Percentiles rank a stretch among this genome's conserved stretches.
Conservation (phyloP, 2,888 invertebrate genomes). For the Drosophila prolongata region DNA sequence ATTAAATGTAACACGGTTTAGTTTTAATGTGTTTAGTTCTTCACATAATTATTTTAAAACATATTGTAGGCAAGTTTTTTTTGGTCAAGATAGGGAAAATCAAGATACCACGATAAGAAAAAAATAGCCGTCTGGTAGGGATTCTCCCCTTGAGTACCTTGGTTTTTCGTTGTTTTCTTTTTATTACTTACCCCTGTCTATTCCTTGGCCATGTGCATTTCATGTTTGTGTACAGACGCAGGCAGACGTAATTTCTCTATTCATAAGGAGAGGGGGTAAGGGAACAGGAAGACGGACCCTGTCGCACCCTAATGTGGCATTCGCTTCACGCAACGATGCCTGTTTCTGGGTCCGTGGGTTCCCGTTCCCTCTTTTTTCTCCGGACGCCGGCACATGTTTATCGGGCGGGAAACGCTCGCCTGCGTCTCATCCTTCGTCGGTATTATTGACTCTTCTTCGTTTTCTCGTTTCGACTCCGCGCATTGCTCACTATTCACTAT, state of each 20-base stretch:
- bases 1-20: too few relatives aligned
- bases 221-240: conserved; percentile 14
- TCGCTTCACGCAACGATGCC: conserved; percentile 61
- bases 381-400: conserved; percentile 34
- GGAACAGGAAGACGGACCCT: conserved; percentile 33
- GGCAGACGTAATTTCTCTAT: conserved; percentile 16
- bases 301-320: conserved; percentile 53
- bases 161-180: background rate
- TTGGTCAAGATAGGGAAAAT: conserved; percentile 7
- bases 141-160: conserved; percentile 17
- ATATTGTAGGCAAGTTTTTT: background rate
- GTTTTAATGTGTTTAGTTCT: background rate
- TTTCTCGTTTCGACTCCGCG: background rate
- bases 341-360: conserved; percentile 32
- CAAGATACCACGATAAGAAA: conserved; percentile 10
- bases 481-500: background rate
- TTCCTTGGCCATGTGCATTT: conserved; percentile 14
- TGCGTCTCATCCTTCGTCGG: conserved; percentile 25
- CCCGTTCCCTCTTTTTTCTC: conserved; percentile 2
- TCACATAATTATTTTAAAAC: background rate
- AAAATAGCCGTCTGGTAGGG: background rate
- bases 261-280: conserved; percentile 4
- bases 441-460: conserved; percentile 23
- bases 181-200: conserved; percentile 7
- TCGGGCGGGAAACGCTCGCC: conserved; percentile 28